Evolutionary conservation across 2,113 vertebrate species (phyloP), one percentile per base, ranked within the genome.

Genomic region (Prietella phreatophila): DNA sequence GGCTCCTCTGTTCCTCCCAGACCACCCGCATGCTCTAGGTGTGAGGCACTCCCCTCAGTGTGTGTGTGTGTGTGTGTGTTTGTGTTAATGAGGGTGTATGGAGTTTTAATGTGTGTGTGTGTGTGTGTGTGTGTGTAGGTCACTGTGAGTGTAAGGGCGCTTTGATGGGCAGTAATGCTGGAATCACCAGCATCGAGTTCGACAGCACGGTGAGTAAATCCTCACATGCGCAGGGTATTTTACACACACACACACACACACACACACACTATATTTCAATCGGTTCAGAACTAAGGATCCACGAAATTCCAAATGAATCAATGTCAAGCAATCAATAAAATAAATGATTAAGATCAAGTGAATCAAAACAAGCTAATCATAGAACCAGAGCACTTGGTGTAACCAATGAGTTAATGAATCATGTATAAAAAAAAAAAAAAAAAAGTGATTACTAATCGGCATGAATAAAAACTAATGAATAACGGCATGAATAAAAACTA

Each of bases 141-240:
- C 97, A 93, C 22, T 99, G 97, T 92, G 97, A 99, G 89, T 89
- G 95, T 22, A 99, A 99, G 93, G 97, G 97, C 8, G 94, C 97
- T 22, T 94, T 99, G 30, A 97, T 97, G 0, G 98, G 98, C 89
- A 99, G 98, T 89, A 99, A 99, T 2, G 98, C 98, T 2, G 98
- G 98, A 65, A 99, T 99, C 93, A 99, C 98, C 92, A 99, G 98
- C 93, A 98, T 99, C 50, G 98, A 99, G 65, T 99, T 99, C 42
- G 98, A 99, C 93, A 98, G 97, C 82, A 95, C 97, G 80, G 98
- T 99, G 86, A 97, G 98, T 97, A 91, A 91, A 76, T 27, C 25
- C n/a, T 60, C 55, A 79, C 17, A 22, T 30, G 13, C 1, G 5
- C 5, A 2, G 13, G 14, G 27, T n/a, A 13, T 65, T 33, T 47